These are phyloP conservation scores for Diprion similis DNA, from an alignment of 1,140 invertebrate genomes.

Conservation along the genomic window DNA sequence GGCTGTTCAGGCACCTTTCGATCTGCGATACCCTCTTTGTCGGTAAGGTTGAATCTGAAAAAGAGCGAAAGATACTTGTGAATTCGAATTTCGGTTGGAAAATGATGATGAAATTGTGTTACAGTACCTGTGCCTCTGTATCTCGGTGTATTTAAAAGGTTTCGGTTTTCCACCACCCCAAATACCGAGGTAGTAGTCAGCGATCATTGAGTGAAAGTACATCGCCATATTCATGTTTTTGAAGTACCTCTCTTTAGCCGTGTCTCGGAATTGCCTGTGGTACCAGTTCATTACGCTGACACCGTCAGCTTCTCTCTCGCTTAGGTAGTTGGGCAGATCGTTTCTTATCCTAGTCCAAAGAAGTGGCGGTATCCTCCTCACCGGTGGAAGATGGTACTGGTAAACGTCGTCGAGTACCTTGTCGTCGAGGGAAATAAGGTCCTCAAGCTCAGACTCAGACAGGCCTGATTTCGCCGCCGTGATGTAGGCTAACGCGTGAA, in stretches of 20 bases:
- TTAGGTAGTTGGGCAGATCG: conserved; percentile 94
- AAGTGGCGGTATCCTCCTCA: conserved; percentile 91
- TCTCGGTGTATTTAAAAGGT: conserved; percentile 96
- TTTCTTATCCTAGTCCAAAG: conserved; percentile 95
- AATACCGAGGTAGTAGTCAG: conserved; percentile 96
- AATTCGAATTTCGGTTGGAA: neutral
- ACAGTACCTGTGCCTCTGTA: conserved; percentile 83
- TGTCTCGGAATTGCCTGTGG: conserved; percentile 93
- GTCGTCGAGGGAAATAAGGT: conserved; percentile 93
- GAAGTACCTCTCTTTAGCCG: conserved; percentile 94
- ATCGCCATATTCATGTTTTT: conserved; percentile 96
- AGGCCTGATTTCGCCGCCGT: conserved; percentile 92
- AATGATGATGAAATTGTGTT: neutral
- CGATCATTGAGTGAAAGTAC: conserved; percentile 97
- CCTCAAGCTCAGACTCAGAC: conserved; percentile 93
- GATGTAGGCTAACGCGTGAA: conserved; percentile 93
- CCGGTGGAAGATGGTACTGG: conserved; percentile 97
- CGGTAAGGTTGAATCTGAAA: conserved; percentile 79
- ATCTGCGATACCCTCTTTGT: conserved; percentile 93
- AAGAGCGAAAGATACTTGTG: neutral
- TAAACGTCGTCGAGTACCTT: conserved; percentile 97
- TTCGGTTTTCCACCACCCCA: conserved; percentile 95
- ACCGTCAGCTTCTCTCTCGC: conserved; percentile 95
- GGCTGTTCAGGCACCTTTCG: conserved; percentile 96
- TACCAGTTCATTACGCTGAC: conserved; percentile 99